Evolutionary conservation across 2,888 invertebrate genomes (phyloP).

Genomic region (Megamerina dolium): DNA sequence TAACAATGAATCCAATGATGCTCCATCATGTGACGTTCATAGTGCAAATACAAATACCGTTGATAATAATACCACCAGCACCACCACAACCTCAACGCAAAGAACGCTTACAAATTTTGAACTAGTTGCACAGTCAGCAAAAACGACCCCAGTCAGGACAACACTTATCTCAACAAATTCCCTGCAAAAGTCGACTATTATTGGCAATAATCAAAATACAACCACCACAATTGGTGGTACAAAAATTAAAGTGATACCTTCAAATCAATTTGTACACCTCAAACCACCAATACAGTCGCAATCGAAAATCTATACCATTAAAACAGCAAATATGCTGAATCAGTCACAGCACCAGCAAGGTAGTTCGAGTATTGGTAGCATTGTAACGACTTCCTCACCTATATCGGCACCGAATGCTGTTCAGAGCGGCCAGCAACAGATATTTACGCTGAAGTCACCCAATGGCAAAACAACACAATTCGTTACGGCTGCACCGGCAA

Average conservation of each 20-base stretch:
- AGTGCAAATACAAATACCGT: no score
- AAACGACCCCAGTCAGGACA: constrained; percentile 23
- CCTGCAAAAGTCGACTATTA: constrained; percentile 20
- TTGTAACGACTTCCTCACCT: constrained; percentile 35
- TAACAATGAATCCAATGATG: constrained; percentile 30
- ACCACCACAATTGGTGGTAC: constrained; percentile 28
- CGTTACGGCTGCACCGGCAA: constrained; percentile 27
- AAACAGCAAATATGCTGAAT: constrained; percentile 26
- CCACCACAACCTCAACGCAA: constrained; percentile 20
- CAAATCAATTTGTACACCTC: constrained; percentile 46
- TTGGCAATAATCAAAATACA: constrained; percentile 4
- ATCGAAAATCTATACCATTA: constrained; percentile 45
- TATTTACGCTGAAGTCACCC: constrained; percentile 42
- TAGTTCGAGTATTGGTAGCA: constrained; percentile 29
- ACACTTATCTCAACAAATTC: constrained; percentile 18
- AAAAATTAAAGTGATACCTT: constrained; percentile 48
- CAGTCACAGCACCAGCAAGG: constrained; percentile 9
- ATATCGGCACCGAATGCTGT: no score
- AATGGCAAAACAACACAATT: constrained; percentile 37
- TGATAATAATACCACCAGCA: constrained; percentile 9
- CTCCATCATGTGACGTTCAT: no score
- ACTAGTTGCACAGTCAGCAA: constrained; percentile 30
- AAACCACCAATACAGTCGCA: constrained; percentile 38
- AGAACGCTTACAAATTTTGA: constrained; percentile 32
- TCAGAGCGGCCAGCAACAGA: constrained; percentile 31